Evolutionary conservation across 2,797 vertebrate species (phyloP).

Genomic region (Poeciliopsis presidionis): DNA sequence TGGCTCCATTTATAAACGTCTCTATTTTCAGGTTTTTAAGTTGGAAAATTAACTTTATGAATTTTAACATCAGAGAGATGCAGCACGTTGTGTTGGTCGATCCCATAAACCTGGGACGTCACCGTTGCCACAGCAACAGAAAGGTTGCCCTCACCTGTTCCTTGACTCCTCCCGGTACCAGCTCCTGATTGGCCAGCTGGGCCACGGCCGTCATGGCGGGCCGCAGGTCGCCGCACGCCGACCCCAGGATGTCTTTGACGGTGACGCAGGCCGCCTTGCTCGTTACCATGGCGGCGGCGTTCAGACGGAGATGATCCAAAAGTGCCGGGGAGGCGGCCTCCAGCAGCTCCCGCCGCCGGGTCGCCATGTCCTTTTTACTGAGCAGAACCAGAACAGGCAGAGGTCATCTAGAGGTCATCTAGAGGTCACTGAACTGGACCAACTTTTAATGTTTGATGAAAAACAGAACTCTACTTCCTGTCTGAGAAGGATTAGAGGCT

Average conservation of each 20-base stretch:
- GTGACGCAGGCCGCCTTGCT: constrained; percentile 87
- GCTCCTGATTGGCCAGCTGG: constrained; percentile 82
- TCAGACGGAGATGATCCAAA: constrained; percentile 84
- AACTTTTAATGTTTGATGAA: too few relatives aligned
- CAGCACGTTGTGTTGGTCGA: too few relatives aligned
- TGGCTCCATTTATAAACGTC: neutral
- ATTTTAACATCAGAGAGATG: neutral
- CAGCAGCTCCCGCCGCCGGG: constrained; percentile 87
- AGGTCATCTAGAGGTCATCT: neutral
- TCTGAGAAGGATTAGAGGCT: neutral
- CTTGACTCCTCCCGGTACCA: constrained; percentile 85
- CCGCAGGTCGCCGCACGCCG: constrained; percentile 83
- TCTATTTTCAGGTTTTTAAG: neutral
- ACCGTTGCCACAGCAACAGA: too few relatives aligned
- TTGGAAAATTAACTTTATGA: neutral
- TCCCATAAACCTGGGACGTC: too few relatives aligned
- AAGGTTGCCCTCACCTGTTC: constrained; percentile 76
- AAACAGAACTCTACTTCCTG: too few relatives aligned
- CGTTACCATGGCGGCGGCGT: constrained; percentile 83
- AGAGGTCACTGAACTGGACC: too few relatives aligned
- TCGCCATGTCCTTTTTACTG: constrained; percentile 90
- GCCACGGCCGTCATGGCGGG: constrained; percentile 90
- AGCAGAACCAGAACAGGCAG: neutral
- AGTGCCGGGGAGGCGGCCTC: constrained; percentile 87
- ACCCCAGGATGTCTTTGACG: constrained; percentile 86